Base-by-base conservation (phyloP, 2,797 vertebrate species). In the Sus cebifrons region DNA sequence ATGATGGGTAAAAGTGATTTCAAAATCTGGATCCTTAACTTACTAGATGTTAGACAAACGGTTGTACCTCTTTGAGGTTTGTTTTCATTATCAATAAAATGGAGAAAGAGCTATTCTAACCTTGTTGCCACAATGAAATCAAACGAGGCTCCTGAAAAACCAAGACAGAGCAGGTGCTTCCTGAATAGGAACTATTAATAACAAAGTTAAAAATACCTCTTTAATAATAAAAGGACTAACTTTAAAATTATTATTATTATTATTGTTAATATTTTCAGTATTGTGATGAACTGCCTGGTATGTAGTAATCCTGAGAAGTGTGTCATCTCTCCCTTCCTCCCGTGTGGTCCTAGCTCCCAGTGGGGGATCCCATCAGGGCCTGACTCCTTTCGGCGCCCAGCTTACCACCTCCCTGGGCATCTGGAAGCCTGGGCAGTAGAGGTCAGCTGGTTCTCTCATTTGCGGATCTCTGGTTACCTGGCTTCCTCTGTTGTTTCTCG, bases 211-310 rank as follows among this genome's bases (percentile, higher is more conserved):
- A 49, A 86, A 88, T 71, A 14, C 1, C 12, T 25, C 18, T 65
- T 82, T 65, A 65, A 62, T 40, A 68, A 64, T 9, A 13, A 56
- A 4, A n/a, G 12, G 17, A 29, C 44, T 71, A 11, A 27, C 54
- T 52, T 68, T 74, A 78, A 32, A 79, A 36, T 54, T 58, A 40
- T 77, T 96, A 40, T 77, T 96, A 40, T 77, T 96, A 14, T 56
- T 27, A 3, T 56, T 56, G 27, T 13, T 16, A 23, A 65, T 2
- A 8, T 67, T 32, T 3, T 36, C 0, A 1, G 13, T 54, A n/a
- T n/a, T 67, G 5, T 40, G 25, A 21, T 0, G 11, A 54, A 6
- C 81, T 14, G 5, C 23, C 65, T 7, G 5, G 15, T 14, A 29
- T 5, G 7, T 1, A 20, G n/a, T 16, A 62, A 84, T 15, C 65